phyloP scores from a whole-genome alignment of 2,888 invertebrate genomes.

The Acanthosoma haemorrhoidale region DNA sequence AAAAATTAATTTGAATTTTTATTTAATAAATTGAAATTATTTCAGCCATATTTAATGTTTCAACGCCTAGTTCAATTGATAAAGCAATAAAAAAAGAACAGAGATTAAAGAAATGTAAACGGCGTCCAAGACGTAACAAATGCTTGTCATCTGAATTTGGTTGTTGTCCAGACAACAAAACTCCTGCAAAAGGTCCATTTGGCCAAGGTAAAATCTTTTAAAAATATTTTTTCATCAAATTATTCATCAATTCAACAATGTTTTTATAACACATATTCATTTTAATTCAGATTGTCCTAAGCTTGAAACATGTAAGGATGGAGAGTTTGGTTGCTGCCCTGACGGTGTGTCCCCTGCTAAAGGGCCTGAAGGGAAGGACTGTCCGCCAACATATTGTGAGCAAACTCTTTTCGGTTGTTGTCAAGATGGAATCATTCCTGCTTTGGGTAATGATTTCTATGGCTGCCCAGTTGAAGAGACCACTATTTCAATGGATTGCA shows the following conservation, averaged over 20 bases:
- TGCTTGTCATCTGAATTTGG: conserved; percentile 66
- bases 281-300: conserved; percentile 57
- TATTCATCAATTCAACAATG: too few species aligned
- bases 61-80: conserved; percentile 53
- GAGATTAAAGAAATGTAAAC: conserved; percentile 55
- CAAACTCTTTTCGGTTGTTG: conserved; percentile 85
- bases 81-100: conserved; percentile 50
- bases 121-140: conserved; percentile 48
- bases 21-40: conserved; percentile 21
- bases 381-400: conserved; percentile 66
- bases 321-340: conserved; percentile 72
- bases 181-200: conserved; percentile 74
- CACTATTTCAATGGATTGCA: conserved; percentile 42
- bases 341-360: conserved; percentile 73
- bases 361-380: conserved; percentile 66
- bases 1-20: neutral
- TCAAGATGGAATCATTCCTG: conserved; percentile 66
- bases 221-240: too few species aligned
- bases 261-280: neutral
- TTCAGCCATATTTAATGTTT: conserved; percentile 48
- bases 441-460: conserved; percentile 74
- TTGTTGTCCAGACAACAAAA: conserved; percentile 77
- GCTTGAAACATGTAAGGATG: conserved; percentile 68
- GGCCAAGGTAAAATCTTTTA: conserved; percentile 57
- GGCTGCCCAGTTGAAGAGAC: conserved; percentile 63